Evolutionary conservation across 2,888 invertebrate genomes (phyloP).

Genomic region (Apocheima hispidaria): DNA sequence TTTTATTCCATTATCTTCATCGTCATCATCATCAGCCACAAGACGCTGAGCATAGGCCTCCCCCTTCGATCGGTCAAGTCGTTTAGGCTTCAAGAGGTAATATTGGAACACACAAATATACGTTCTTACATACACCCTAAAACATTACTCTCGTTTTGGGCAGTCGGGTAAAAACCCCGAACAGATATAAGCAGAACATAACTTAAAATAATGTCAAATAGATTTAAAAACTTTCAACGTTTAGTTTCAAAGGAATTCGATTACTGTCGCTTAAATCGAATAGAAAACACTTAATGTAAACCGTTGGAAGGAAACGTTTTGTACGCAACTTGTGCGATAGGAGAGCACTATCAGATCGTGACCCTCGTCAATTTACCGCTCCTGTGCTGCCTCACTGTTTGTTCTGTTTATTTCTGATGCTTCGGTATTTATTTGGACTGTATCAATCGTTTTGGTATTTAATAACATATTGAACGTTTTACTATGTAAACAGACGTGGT

Average conservation of each 20-base stretch:
- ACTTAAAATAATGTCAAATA: no score
- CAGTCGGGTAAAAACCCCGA: no score
- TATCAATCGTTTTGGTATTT: slow-evolving; percentile 29
- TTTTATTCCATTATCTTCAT: neutral
- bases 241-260: neutral
- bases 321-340: slow-evolving; percentile 35
- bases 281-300: slow-evolving; percentile 39
- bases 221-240: neutral
- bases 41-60: no score
- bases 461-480: neutral
- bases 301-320: slow-evolving; percentile 39
- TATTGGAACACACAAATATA: no score
- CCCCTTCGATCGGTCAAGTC: no score
- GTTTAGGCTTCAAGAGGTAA: no score
- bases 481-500: no score
- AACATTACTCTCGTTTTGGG: no score
- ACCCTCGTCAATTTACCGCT: slow-evolving; percentile 67
- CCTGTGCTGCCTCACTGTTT: slow-evolving; percentile 46
- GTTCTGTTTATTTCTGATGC: slow-evolving; percentile 40
- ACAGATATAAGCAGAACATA: no score
- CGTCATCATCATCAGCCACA: neutral
- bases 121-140: no score
- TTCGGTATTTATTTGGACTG: slow-evolving; percentile 36
- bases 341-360: slow-evolving; percentile 46
- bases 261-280: slow-evolving; percentile 1